These are phyloP conservation scores for Heliothis peltigera DNA, from an alignment of 2,888 invertebrate species.

Conservation along the genomic window DNA sequence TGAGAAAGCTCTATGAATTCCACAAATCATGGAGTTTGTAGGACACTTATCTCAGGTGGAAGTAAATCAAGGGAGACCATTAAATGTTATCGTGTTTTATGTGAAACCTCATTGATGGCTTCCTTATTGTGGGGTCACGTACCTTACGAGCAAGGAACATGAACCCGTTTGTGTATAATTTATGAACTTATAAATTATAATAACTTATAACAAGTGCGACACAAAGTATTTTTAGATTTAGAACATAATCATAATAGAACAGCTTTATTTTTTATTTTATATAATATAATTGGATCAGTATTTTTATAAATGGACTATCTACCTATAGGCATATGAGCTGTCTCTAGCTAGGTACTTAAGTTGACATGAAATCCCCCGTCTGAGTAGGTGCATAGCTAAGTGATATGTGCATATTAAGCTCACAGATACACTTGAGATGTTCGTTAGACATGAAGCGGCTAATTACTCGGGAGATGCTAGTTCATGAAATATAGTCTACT, in stretches of 20 bases:
- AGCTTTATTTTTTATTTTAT: no score
- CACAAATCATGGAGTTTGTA: constrained; percentile 11
- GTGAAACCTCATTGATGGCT: constrained; percentile 31
- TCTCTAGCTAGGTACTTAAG: not conserved
- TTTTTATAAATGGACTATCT: no score
- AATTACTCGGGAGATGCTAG: not conserved
- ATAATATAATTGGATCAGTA: no score
- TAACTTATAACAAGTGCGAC: not conserved
- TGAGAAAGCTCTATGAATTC: not conserved
- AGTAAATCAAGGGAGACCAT: constrained; percentile 39
- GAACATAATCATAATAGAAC: no score
- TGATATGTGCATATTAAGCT: constrained; percentile 1
- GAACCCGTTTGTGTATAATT: not conserved
- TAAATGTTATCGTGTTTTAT: constrained; percentile 47
- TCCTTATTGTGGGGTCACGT: constrained; percentile 39
- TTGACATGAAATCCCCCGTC: not conserved
- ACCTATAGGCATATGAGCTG: no score
- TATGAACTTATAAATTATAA: not conserved
- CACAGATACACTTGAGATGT: not conserved
- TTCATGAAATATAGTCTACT: no score
- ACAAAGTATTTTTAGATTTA: not conserved
- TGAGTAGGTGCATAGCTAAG: not conserved
- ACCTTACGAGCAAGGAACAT: constrained; percentile 9
- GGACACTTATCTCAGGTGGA: constrained; percentile 26
- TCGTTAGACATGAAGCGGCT: not conserved